Evolutionary conservation across 2,888 invertebrate species (phyloP).

Genomic region (Drosophila nigricruria): DNA sequence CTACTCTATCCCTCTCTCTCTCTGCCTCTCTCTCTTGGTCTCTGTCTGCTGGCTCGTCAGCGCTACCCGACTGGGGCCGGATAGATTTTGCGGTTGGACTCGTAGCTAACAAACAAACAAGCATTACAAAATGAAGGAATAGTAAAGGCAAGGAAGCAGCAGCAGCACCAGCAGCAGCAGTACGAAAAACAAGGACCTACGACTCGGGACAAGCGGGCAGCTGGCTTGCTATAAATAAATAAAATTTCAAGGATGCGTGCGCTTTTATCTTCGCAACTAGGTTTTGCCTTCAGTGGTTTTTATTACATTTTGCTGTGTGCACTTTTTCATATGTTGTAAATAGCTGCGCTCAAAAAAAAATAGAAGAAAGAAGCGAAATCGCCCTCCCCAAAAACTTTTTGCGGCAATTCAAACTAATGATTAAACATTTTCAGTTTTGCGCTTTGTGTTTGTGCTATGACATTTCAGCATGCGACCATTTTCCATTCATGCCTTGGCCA

Average conservation of each 20-base stretch:
- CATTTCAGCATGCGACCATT: constrained; percentile 54
- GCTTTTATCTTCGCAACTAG: constrained; percentile 76
- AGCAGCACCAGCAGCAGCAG: constrained; percentile 14
- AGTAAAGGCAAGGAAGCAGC: constrained; percentile 40
- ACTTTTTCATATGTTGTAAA: constrained; percentile 80
- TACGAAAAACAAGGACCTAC: constrained; percentile 15
- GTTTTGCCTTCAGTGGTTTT: constrained; percentile 58
- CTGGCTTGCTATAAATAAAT: constrained; percentile 73
- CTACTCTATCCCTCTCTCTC: neutral
- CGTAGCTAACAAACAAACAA: constrained; percentile 73
- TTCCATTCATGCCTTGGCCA: constrained; percentile 45
- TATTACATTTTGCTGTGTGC: constrained; percentile 60
- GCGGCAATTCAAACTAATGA: constrained; percentile 79
- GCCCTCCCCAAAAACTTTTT: constrained; percentile 58
- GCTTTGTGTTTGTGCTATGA: constrained; percentile 65
- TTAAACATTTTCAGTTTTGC: constrained; percentile 65
- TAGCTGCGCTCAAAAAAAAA: constrained; percentile 45
- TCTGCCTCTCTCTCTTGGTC: neutral
- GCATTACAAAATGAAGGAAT: constrained; percentile 58
- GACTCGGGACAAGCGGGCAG: constrained; percentile 27
- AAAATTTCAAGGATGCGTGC: constrained; percentile 82
- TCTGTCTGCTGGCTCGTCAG: constrained; percentile 15
- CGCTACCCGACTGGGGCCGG: constrained; percentile 24
- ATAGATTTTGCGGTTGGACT: constrained; percentile 77
- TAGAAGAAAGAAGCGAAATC: constrained; percentile 1